A percentile compares a stretch with the other conserved stretches of the same genome.
Conservation (phyloP, 1,140 invertebrate species). For the Drosophila sucinea region DNA sequence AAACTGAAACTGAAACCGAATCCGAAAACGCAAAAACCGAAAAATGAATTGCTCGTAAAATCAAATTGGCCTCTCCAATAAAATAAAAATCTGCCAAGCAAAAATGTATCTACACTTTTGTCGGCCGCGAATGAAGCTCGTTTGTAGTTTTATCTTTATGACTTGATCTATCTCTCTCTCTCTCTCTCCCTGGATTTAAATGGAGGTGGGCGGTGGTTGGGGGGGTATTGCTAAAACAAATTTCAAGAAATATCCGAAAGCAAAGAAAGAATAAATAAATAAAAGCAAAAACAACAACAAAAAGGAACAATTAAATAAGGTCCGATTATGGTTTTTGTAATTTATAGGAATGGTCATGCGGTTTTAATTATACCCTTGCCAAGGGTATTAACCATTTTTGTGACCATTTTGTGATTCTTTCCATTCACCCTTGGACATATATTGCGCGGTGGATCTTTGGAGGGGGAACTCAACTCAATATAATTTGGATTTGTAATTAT, state of each 20-base stretch:
- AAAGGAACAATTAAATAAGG: neutral
- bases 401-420: too few species aligned
- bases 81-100: conserved; percentile 71
- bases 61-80: conserved; percentile 67
- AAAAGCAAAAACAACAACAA: neutral
- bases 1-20: conserved; percentile 30
- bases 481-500: too few species aligned
- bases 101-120: conserved; percentile 60
- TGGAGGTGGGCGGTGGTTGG: too few species aligned
- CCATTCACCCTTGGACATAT: too few species aligned
- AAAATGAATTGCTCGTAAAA: conserved; percentile 65
- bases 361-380: too few species aligned
- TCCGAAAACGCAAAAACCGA: conserved; percentile 5
- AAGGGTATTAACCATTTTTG: too few species aligned
- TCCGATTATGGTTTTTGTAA: too few species aligned
- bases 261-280: neutral
- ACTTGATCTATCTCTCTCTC: conserved; percentile 53
- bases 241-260: conserved; percentile 1
- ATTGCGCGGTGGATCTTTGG: too few species aligned
- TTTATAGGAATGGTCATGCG: too few species aligned
- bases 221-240: conserved; percentile 15
- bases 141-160: conserved; percentile 69
- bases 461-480: too few species aligned
- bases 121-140: conserved; percentile 47
- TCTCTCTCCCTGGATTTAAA: neutral